phyloP scores from a whole-genome alignment of 2,888 invertebrate genomes.

The Agrotis clavis region DNA sequence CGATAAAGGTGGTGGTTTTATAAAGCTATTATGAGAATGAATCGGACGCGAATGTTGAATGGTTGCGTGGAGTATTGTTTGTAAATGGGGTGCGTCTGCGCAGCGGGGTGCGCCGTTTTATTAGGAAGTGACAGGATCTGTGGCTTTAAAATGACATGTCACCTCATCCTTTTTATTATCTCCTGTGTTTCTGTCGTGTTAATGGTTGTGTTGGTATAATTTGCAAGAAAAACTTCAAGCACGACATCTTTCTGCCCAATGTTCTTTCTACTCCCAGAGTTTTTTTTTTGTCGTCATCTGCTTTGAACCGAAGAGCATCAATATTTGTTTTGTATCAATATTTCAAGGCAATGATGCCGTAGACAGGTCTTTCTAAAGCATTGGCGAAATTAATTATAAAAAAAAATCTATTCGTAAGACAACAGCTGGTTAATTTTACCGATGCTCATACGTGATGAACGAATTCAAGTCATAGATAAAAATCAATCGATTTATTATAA shows the following conservation, averaged over 20 bases:
- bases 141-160: constrained; percentile 64
- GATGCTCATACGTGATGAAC: neutral
- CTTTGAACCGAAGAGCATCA: too few relatives aligned
- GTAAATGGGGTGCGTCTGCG: constrained; percentile 82
- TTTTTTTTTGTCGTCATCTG: too few relatives aligned
- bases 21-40: constrained; percentile 70
- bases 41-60: constrained; percentile 72
- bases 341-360: too few relatives aligned
- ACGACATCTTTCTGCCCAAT: neutral
- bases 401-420: neutral
- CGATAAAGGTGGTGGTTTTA: constrained; percentile 56
- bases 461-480: constrained; percentile 29
- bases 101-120: constrained; percentile 78
- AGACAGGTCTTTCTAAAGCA: too few relatives aligned
- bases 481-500: constrained; percentile 71
- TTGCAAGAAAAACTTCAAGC: constrained; percentile 19
- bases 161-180: constrained; percentile 44
- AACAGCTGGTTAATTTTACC: neutral
- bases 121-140: constrained; percentile 73
- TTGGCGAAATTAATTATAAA: too few relatives aligned
- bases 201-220: constrained; percentile 5
- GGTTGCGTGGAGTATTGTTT: constrained; percentile 82
- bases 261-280: too few relatives aligned
- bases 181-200: constrained; percentile 2
- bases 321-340: too few relatives aligned